phyloP scores from a whole-genome alignment of 2,888 invertebrate genomes.

The Cerastis rubricosa region DNA sequence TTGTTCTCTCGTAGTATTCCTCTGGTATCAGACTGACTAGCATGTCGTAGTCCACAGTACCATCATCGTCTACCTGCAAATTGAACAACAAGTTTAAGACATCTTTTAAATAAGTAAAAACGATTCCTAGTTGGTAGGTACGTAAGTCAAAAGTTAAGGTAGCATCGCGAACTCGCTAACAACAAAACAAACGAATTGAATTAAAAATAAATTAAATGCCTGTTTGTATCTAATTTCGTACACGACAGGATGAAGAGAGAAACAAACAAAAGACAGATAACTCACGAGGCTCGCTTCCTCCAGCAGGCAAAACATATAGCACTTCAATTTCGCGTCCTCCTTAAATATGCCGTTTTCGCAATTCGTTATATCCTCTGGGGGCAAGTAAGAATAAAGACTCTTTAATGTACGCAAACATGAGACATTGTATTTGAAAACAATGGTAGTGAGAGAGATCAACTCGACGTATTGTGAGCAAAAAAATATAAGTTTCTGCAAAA shows the following conservation, averaged over 20 bases:
- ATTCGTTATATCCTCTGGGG: slow-evolving; percentile 90
- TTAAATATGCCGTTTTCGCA: slow-evolving; percentile 91
- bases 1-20: slow-evolving; percentile 81
- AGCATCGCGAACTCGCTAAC: slow-evolving; percentile 57
- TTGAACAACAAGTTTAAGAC: neutral
- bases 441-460: slow-evolving; percentile 59
- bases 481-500: neutral
- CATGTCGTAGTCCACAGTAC: slow-evolving; percentile 87
- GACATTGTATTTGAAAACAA: slow-evolving; percentile 78
- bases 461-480: slow-evolving; percentile 7
- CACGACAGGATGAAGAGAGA: slow-evolving; percentile 74
- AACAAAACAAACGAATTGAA: slow-evolving; percentile 73
- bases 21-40: slow-evolving; percentile 87
- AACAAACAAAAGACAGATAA: slow-evolving; percentile 82
- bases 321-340: slow-evolving; percentile 89
- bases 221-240: slow-evolving; percentile 81
- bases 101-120: neutral
- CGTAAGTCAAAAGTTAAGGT: slow-evolving; percentile 35
- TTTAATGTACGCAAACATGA: slow-evolving; percentile 84
- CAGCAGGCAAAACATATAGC: slow-evolving; percentile 90
- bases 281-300: slow-evolving; percentile 89
- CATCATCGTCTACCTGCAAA: slow-evolving; percentile 84
- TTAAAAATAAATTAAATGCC: slow-evolving; percentile 80
- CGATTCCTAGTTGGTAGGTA: neutral
- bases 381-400: slow-evolving; percentile 85